Evolutionary conservation across 2,113 vertebrate species (phyloP), one percentile per base, ranked within the genome.

Genomic region (Crotalus viridis): DNA sequence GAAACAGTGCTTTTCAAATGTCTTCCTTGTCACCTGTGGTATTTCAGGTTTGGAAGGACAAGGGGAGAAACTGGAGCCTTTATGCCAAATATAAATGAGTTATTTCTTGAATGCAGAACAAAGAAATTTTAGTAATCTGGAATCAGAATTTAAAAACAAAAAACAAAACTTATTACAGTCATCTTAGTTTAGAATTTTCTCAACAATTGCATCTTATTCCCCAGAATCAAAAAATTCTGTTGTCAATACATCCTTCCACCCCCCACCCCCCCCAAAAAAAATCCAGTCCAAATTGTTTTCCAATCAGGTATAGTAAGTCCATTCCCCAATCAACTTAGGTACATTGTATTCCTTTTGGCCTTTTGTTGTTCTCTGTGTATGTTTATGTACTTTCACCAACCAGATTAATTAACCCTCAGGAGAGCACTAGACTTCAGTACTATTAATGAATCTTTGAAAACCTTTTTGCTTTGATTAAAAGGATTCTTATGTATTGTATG

Each of bases 1-100:
- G 94, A 90, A 93, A 6, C n/a, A 95, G 93, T 96, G 90, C 94
- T 97, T 97, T 96, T 90, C 3, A 0, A 94, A 56, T 2, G 7
- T 74, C 55, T 69, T 88, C 51, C 59, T 89, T 86, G 39, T 39
- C 15, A 43, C n/a, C 24, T 51, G 24, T 91, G 39, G 43, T 61
- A 22, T 22, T 87, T 51, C 10, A 55, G 87, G 10, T 57, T 51
- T 64, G 43, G 7, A 33, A 57, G 24, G 13, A 61, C 46, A 46
- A 28, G 33, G 28, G 3, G 33, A 9, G 33, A 28, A 26, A 51
- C 2, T 6, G 24, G 24, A 59, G 43, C 43, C 48, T 87, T 51
- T 26, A 28, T 12, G 69, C 21, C 46, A 51, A 87, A 28, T 86
- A 48, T 43, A 61, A 87, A 28, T 22, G 33, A 48, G 39, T 9